phyloP scores from a whole-genome alignment of 1,140 invertebrate species.

The Bombus waltoni region DNA sequence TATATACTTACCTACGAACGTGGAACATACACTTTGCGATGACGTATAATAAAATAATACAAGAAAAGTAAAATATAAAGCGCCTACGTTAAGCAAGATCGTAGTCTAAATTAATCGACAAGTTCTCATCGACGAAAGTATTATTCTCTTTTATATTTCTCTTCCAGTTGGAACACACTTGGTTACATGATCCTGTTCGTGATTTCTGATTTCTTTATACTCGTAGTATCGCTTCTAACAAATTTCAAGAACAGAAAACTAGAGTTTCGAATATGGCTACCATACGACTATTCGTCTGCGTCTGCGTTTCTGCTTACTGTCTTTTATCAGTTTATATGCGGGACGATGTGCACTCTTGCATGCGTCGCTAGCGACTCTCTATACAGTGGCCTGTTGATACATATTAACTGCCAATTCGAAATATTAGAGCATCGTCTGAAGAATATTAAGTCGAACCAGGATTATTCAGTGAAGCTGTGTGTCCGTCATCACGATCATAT shows the following conservation, averaged over 20 bases:
- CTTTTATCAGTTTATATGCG: slow-evolving; percentile 54
- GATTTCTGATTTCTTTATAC: slow-evolving; percentile 1
- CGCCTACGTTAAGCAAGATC: no score
- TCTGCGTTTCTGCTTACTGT: slow-evolving; percentile 48
- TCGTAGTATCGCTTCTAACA: slow-evolving; percentile 44
- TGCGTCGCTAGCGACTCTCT: slow-evolving; percentile 56
- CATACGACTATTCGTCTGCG: slow-evolving; percentile 46
- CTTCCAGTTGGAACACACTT: slow-evolving; percentile 19
- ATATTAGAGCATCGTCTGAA: slow-evolving; percentile 62
- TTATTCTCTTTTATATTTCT: not conserved
- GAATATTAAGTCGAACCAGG: not conserved
- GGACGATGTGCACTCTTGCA: slow-evolving; percentile 6
- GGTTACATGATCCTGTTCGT: slow-evolving; percentile 34
- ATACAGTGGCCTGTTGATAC: slow-evolving; percentile 52
- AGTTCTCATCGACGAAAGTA: no score
- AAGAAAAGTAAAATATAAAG: not conserved
- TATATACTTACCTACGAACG: no score
- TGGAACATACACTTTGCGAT: no score
- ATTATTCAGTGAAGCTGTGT: slow-evolving; percentile 34
- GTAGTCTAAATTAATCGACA: not conserved
- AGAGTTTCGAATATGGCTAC: slow-evolving; percentile 62
- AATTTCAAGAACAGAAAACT: slow-evolving; percentile 36
- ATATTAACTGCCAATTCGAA: slow-evolving; percentile 60
- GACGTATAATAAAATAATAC: not conserved
- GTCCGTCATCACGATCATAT: slow-evolving; percentile 61